Base-by-base conservation (phyloP, 1,140 invertebrate genomes). In the Cyphomyrmex costatus region DNA sequence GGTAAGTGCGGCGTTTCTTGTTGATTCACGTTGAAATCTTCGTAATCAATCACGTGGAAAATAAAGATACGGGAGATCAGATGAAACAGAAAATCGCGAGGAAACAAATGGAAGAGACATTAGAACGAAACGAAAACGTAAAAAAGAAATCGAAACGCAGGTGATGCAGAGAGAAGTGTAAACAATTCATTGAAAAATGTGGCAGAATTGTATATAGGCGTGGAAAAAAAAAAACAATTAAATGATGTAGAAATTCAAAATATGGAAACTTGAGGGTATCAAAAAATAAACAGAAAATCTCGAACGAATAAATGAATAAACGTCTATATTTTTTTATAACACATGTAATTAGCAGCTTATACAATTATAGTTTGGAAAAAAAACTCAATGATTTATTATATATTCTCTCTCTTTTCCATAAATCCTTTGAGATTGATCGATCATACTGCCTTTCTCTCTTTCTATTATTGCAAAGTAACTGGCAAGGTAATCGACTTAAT, bases 1-100 rank as follows among this genome's bases (percentile, higher is more conserved):
- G 87, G 73, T 88, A 91, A 85, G 89, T 89, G 70, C 68, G 42
- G 19, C 79, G 36, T 82, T n/a, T 82, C 36, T 56, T 16, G 30
- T 42, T 8, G 14, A 16, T 10, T 49, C 46, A 49, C 53, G 19
- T 58, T 58, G 36, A 42, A 42, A 42, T 42, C 36, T 42, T 8
- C 10, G 1, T 42, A 8, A 12, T 42, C 36, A 8, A 42, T 42
- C 36, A n/a, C 46, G 14, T 49, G 12, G 14, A 2, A 49, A 49
- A 49, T 0, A 0, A 49, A 8, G 36, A 42, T 14, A 56, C 51
- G 51, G 14, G 12, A 42, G 7, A n/a, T 51, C 42, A 21, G 46
- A 10, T 30, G 46, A 36, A 24, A 85, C 19, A 65, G 36, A 21
- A 24, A 56, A 33, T 0, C 4, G 63, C 4, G 63, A n/a, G 63